phyloP scores from a whole-genome alignment of 2,888 invertebrate genomes.

The Callinectes sapidus region DNA sequence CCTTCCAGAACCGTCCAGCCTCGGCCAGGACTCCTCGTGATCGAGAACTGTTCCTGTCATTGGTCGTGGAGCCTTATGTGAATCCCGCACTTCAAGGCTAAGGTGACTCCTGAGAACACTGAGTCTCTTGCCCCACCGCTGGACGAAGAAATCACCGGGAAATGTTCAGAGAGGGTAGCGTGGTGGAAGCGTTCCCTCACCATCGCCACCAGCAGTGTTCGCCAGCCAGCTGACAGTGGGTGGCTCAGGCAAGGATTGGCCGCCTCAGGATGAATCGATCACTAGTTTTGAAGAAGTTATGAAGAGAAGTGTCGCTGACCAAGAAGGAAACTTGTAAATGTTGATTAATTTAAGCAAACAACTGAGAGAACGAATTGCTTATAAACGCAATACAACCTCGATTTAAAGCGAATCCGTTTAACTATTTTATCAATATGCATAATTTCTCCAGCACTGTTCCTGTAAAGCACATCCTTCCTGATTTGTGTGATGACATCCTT shows the following conservation, averaged over 20 bases:
- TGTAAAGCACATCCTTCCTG: not conserved
- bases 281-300: not conserved
- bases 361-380: not conserved
- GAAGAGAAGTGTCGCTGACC: not conserved
- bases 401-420: not conserved
- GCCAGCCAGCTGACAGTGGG: not conserved
- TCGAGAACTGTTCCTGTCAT: not conserved
- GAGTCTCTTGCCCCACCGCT: not conserved
- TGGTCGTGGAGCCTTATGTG: not conserved
- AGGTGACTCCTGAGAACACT: not conserved
- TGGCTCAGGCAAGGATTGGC: not conserved
- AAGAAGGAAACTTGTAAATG: not conserved
- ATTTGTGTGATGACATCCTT: not conserved
- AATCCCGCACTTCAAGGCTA: not conserved
- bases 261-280: not conserved
- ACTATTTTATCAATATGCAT: not conserved
- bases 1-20: not conserved
- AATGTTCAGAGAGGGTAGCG: not conserved
- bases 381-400: not conserved
- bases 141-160: not conserved
- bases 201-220: not conserved
- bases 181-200: not conserved
- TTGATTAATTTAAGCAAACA: not conserved
- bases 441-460: not conserved
- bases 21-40: not conserved